Base-by-base conservation (phyloP, 2,888 invertebrate species). In the Netelia fuscicornis region DNA sequence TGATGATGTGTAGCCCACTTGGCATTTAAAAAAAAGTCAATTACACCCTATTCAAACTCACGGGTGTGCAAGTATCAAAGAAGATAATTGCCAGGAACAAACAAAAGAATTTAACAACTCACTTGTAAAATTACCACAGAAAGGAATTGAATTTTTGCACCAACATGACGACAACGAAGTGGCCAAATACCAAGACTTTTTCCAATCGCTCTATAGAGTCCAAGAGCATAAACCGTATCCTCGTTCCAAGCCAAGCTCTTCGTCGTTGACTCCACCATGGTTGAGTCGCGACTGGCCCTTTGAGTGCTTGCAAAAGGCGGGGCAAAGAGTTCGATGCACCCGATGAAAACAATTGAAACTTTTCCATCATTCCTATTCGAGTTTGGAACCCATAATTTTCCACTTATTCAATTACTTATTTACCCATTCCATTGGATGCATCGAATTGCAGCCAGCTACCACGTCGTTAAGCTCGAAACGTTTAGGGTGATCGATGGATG, bases 161-260 rank as follows among this genome's bases (percentile, higher is more conserved):
- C 17, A 42, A 76, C 23, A 8, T 79, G 42, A 2, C 42, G 42
- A 17, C 56, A 67, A 0, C 64, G 30, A 2, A 76, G 62, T 42
- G 86, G 82, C 86, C 86, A 86, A 11, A 84, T 80, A 5, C 86
- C 86, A 2, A 84, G 9, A 76, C 17, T 56, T 23, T 20, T 65
- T 2, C 37, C 71, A 1, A 84, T 37, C 3, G 10, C 37, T 82
- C 48, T 71, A 37, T 84, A 79, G 11, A 81, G 71, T 52, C 79
- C 81, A 44, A 86, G 76, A 62, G 86, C 86, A 56, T 84, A 79
- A 23, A 13, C 23, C 0, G 81, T 83, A 25, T 84, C 84, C 1
- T 71, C 17, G 23, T 84, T 82, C 86, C 86, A 86, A 9, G 52
- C 2, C 17, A 44, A 9, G n/a, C 48, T 42, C 17, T 48, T 68